Conservation (phyloP, 1,140 invertebrate genomes). For the Eufriesea mexicana region DNA sequence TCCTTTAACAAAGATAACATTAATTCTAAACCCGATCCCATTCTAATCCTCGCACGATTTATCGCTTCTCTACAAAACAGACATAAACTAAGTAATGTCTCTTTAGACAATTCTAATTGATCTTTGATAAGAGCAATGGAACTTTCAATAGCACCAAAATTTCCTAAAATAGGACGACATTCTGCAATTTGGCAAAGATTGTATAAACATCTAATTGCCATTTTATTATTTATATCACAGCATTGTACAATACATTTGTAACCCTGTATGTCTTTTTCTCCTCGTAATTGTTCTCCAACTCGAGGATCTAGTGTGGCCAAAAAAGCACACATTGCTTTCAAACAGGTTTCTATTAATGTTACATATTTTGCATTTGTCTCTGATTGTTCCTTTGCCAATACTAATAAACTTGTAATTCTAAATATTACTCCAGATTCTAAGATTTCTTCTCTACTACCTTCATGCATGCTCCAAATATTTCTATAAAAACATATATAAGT, state of each 20-base stretch:
- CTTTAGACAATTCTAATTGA: slow-evolving; percentile 46
- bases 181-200: slow-evolving; percentile 73
- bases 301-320: slow-evolving; percentile 57
- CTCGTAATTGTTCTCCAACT: slow-evolving; percentile 69
- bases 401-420: slow-evolving; percentile 67
- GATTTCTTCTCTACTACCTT: slow-evolving; percentile 71
- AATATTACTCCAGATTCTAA: slow-evolving; percentile 66
- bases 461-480: slow-evolving; percentile 74
- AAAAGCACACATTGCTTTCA: slow-evolving; percentile 75
- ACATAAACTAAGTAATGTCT: slow-evolving; percentile 71
- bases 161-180: slow-evolving; percentile 73
- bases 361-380: slow-evolving; percentile 56
- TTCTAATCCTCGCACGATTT: slow-evolving; percentile 71
- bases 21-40: slow-evolving; percentile 69
- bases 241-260: slow-evolving; percentile 71
- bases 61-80: slow-evolving; percentile 77
- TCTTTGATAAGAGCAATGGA: slow-evolving; percentile 65
- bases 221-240: slow-evolving; percentile 68
- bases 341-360: slow-evolving; percentile 71
- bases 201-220: slow-evolving; percentile 74
- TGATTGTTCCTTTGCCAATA: slow-evolving; percentile 59
- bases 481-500: slow-evolving; percentile 55
- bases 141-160: slow-evolving; percentile 67
- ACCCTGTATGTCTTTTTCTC: slow-evolving; percentile 65
- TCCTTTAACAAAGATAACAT: slow-evolving; percentile 72